Evolutionary conservation across 2,797 vertebrate genomes (phyloP), one percentile per base, ranked within the genome.

Genomic region (Acomys russatus): DNA sequence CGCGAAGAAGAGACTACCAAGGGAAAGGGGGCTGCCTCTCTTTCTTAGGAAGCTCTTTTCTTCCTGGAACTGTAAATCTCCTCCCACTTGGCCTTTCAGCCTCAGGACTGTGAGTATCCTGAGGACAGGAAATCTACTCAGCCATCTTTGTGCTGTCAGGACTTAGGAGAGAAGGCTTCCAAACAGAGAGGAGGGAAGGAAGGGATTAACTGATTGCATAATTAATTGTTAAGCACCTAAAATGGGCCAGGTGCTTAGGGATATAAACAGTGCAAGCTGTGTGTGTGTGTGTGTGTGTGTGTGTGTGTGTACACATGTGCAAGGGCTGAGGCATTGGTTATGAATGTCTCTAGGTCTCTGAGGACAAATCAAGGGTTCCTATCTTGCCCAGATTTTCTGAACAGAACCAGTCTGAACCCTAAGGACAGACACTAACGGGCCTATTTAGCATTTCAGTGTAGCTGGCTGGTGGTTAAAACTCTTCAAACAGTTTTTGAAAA

Each of bases 401-500:
- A 94, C 10, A 51, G 64, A 91, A 95, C 33, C 7, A 91, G 96
- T 79, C 10, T 20, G 73, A 92, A 84, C 86, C 44, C 38, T 83
- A 38, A 96, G 33, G 54, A 88, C 22, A 86, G 38, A n/a, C 33
- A 22, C 68, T 80, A 38, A 77, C 44, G 20, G 23, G 80, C 56
- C 33, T 86, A 30, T 78, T 91, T 87, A 83, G 71, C 83, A 86
- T 59, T 66, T 64, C 44, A 49, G 0, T 83, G 82, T 51, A 97
- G 68, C 83, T 88, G 78, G 79, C 70, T 91, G 49, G 25, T 94
- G 11, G 71, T 88, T 86, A 56, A 15, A 95, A 87, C 79, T 78
- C 80, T 93, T 95, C 68, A 94, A 96, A 92, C 56, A 49, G n/a
- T 96, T 97, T 94, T 79, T 95, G 88, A 96, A 95, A 97, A 89